Percentiles rank a stretch among this genome's conserved stretches.
phyloP scores from a whole-genome alignment of 1,140 invertebrate species.

The Diabrotica virgifera region DNA sequence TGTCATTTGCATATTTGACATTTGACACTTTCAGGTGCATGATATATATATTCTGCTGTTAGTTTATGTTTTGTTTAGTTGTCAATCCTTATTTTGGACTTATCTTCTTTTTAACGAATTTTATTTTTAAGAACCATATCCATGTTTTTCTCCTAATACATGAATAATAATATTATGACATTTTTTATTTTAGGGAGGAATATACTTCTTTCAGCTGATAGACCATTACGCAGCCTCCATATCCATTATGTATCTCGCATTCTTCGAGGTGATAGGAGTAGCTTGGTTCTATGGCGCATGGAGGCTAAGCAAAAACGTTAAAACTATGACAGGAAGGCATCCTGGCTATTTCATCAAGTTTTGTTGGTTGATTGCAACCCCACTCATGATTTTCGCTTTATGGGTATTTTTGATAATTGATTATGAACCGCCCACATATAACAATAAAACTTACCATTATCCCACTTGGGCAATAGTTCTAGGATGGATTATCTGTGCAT shows the following conservation, averaged over 20 bases:
- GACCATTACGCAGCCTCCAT: constrained; percentile 90
- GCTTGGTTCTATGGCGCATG: constrained; percentile 90
- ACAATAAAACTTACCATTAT: constrained; percentile 73
- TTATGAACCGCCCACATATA: constrained; percentile 78
- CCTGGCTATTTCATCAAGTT: constrained; percentile 79
- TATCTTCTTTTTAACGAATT: too few relatives aligned
- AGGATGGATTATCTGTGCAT: constrained; percentile 81
- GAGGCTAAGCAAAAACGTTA: constrained; percentile 74
- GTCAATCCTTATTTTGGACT: too few relatives aligned
- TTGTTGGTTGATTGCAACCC: constrained; percentile 81
- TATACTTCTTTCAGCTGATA: constrained; percentile 89
- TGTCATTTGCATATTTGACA: too few relatives aligned
- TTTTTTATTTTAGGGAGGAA: constrained; percentile 68
- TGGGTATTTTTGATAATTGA: constrained; percentile 86
- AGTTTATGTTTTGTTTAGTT: too few relatives aligned
- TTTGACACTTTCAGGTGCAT: too few relatives aligned
- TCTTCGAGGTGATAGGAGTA: constrained; percentile 87
- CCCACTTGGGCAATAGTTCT: constrained; percentile 80
- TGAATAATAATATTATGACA: too few relatives aligned
- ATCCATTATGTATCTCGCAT: constrained; percentile 87
- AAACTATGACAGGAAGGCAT: constrained; percentile 80
- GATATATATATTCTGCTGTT: too few relatives aligned
- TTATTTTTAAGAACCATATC: too few relatives aligned
- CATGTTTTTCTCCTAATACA: too few relatives aligned
- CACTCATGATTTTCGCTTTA: constrained; percentile 76